phyloP scores from a whole-genome alignment of 2,888 invertebrate species.

The Chymomyza caudatula region DNA sequence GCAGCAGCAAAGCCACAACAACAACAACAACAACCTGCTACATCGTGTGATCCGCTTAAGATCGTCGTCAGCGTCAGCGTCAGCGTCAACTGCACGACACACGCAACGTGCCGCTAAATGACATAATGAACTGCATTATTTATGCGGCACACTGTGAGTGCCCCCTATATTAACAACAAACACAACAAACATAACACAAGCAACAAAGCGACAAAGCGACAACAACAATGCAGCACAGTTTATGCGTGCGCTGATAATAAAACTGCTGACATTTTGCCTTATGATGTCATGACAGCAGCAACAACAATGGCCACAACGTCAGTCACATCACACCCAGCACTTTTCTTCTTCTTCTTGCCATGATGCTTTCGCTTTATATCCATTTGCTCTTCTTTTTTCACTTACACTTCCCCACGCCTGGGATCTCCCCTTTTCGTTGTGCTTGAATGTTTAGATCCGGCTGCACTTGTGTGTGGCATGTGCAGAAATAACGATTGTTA shows the following conservation, averaged over 20 bases:
- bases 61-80: slow-evolving; percentile 22
- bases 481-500: not conserved
- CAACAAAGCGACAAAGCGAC: not conserved
- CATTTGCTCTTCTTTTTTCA: not conserved
- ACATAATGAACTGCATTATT: slow-evolving; percentile 72
- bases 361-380: not conserved
- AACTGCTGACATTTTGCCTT: slow-evolving; percentile 64
- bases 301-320: not conserved
- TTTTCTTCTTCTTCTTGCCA: not conserved
- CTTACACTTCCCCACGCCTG: not conserved
- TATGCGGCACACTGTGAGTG: slow-evolving; percentile 59
- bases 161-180: slow-evolving; percentile 26
- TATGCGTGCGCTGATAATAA: slow-evolving; percentile 59
- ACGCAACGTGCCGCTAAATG: slow-evolving; percentile 58
- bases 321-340: not conserved
- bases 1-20: slow-evolving; percentile 26
- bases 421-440: not conserved
- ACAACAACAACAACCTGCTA: slow-evolving; percentile 21
- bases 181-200: slow-evolving; percentile 14
- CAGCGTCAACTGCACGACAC: slow-evolving; percentile 49
- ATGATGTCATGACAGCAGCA: slow-evolving; percentile 58
- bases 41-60: slow-evolving; percentile 56
- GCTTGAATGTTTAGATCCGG: not conserved
- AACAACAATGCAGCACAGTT: slow-evolving; percentile 50
- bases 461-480: not conserved